Evolutionary conservation across 2,797 vertebrate genomes (phyloP).

Genomic region (Bradypodion ventrale): DNA sequence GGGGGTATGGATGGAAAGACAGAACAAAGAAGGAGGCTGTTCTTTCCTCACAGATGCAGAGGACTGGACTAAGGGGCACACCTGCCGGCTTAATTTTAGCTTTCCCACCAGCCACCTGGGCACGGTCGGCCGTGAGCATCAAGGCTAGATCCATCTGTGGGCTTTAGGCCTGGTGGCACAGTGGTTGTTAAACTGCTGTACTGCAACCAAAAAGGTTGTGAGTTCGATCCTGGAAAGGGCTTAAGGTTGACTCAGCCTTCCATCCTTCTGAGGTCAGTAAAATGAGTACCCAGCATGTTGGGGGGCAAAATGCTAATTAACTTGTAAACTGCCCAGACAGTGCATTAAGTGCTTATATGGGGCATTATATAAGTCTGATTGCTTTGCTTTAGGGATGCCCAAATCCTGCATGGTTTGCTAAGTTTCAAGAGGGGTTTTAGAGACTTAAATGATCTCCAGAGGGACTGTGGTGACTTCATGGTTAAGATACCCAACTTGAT

Average conservation of each 20-base stretch:
- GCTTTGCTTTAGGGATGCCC: neutral
- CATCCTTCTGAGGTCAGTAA: too few species aligned
- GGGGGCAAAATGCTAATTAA: too few species aligned
- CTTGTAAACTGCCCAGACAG: too few species aligned
- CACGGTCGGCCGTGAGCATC: neutral
- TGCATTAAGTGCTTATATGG: too few species aligned
- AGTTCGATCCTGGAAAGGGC: too few species aligned
- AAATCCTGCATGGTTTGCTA: neutral
- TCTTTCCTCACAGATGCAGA: neutral
- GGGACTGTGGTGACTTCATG: neutral
- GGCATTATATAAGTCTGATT: too few species aligned
- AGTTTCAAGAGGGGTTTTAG: neutral
- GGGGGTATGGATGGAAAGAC: neutral
- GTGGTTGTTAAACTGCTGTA: too few species aligned
- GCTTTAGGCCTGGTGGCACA: neutral
- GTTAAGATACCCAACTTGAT: too few species aligned
- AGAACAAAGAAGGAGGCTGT: neutral
- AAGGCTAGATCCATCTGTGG: neutral
- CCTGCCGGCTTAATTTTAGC: slow-evolving; percentile 18
- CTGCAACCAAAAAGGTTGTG: too few species aligned
- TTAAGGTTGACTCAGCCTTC: too few species aligned
- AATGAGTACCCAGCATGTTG: too few species aligned
- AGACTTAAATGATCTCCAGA: neutral
- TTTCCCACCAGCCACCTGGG: neutral
- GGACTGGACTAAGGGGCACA: neutral